Conservation (phyloP, 1,140 invertebrate species). For the Tribolium castaneum region DNA sequence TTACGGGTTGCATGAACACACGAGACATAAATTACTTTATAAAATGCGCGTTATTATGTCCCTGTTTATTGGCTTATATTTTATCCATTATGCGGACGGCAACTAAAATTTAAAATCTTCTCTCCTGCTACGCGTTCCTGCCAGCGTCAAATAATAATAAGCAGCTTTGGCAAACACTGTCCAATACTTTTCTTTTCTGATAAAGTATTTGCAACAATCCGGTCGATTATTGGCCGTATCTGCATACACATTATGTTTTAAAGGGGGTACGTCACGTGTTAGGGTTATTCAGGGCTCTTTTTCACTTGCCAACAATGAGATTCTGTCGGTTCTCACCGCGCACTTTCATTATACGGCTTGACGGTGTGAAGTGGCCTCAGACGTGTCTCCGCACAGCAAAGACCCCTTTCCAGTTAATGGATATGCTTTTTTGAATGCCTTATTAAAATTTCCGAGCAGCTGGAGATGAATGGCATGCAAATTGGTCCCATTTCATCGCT, state of each 20-base stretch:
- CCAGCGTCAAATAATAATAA: slow-evolving; percentile 20
- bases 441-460: slow-evolving; percentile 67
- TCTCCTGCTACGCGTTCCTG: slow-evolving; percentile 16
- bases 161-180: not conserved
- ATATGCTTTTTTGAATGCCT: slow-evolving; percentile 60
- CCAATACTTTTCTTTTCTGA: not conserved
- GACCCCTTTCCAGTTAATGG: slow-evolving; percentile 53
- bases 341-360: slow-evolving; percentile 44
- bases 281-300: slow-evolving; percentile 45
- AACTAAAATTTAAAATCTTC: slow-evolving; percentile 28
- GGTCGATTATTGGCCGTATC: slow-evolving; percentile 47
- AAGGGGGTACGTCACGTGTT: slow-evolving; percentile 45
- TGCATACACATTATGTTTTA: slow-evolving; percentile 20
- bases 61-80: slow-evolving; percentile 41
- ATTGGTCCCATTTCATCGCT: slow-evolving; percentile 58
- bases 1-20: slow-evolving; percentile 33
- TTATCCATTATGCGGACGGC: slow-evolving; percentile 21
- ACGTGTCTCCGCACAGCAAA: slow-evolving; percentile 49
- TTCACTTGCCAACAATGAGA: slow-evolving; percentile 42
- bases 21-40: slow-evolving; percentile 38
- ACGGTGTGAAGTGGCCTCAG: slow-evolving; percentile 56
- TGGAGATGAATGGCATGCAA: slow-evolving; percentile 64
- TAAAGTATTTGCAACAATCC: slow-evolving; percentile 43
- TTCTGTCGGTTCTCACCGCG: slow-evolving; percentile 48
- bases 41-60: slow-evolving; percentile 39